A percentile compares a stretch with the other conserved stretches of the same genome.
Evolutionary conservation across 53 echinoderm and acorn worm genomes (phyloP).

Genomic region (Zoroaster sp.): DNA sequence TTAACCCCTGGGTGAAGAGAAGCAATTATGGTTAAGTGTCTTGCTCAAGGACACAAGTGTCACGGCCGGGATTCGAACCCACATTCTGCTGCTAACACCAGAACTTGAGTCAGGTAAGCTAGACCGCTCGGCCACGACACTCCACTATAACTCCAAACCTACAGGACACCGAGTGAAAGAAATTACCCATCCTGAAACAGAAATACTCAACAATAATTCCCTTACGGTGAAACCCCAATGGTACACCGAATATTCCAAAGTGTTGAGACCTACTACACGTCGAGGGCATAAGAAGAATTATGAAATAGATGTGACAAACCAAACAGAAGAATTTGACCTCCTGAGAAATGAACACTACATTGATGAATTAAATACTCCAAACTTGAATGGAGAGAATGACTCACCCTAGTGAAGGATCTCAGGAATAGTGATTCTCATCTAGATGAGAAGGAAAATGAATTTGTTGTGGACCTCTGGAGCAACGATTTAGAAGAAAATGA

Average conservation of each 20-base stretch:
- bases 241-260: neutral
- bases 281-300: neutral
- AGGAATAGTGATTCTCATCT: too few species aligned
- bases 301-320: neutral
- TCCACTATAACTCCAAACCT: neutral
- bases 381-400: neutral
- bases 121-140: too few species aligned
- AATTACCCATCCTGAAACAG: neutral
- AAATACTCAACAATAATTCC: neutral
- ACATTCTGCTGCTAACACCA: too few species aligned
- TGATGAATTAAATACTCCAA: neutral
- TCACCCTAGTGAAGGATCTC: neutral
- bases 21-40: too few species aligned
- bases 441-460: neutral
- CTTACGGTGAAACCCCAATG: neutral
- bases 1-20: too few species aligned
- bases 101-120: too few species aligned
- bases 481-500: neutral
- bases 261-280: neutral
- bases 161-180: neutral
- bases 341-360: neutral
- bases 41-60: too few species aligned
- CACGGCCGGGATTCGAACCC: too few species aligned
- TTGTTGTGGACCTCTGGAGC: neutral
- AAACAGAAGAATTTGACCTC: neutral